Percentiles rank a stretch among this genome's conserved stretches.
Conservation (phyloP, 2,888 invertebrate genomes). For the Microdon myrmicae region DNA sequence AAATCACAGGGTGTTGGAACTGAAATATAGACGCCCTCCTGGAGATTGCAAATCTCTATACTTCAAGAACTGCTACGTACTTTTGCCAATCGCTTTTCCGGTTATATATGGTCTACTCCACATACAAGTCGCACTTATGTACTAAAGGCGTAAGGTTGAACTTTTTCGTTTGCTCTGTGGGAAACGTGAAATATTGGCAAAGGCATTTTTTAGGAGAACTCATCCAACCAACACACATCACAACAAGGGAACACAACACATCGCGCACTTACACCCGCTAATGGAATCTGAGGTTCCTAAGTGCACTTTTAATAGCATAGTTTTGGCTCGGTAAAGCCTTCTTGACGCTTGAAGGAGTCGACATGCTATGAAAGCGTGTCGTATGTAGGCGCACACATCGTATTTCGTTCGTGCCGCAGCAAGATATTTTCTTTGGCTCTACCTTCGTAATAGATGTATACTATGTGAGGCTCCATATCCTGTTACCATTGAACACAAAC, state of each 20-base stretch:
- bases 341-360: constrained; percentile 16
- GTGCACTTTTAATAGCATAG: constrained; percentile 51
- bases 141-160: too few relatives aligned
- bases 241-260: constrained; percentile 10
- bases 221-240: constrained; percentile 10
- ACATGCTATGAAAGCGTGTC: constrained; percentile 7
- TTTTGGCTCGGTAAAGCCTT: constrained; percentile 37
- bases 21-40: too few relatives aligned
- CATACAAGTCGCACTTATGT: too few relatives aligned
- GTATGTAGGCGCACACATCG: constrained; percentile 47
- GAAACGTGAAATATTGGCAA: constrained; percentile 40
- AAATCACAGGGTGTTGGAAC: too few relatives aligned
- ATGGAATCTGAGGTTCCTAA: constrained; percentile 49
- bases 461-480: neutral
- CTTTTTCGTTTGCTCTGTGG: constrained; percentile 1
- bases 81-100: constrained; percentile 21
- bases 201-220: too few relatives aligned
- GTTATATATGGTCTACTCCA: too few relatives aligned
- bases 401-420: constrained; percentile 49
- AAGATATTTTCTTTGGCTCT: constrained; percentile 37
- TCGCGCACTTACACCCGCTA: constrained; percentile 36
- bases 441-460: neutral
- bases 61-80: too few relatives aligned
- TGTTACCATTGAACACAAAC: constrained; percentile 34
- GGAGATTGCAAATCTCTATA: too few relatives aligned